These are phyloP conservation scores for Amphiprion percula DNA, from an alignment of 2,113 vertebrate species.

Conservation along the genomic window DNA sequence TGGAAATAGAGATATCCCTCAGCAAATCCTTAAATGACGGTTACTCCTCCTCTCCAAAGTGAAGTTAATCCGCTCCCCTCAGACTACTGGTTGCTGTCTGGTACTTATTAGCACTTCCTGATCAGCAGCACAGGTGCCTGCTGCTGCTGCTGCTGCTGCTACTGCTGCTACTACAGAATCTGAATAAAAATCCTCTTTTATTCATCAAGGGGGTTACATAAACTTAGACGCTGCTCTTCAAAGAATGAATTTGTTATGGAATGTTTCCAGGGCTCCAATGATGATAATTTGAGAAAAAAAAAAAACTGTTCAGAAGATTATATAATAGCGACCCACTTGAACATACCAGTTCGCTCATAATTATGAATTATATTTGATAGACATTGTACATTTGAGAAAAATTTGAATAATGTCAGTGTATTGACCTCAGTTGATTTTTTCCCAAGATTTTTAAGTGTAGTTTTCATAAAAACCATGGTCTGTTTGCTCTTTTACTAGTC, in stretches of 20 bases:
- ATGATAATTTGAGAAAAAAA: conserved; percentile 22
- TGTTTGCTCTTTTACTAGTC: neutral
- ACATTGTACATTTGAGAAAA: neutral
- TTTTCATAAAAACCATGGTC: neutral
- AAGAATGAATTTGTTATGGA: conserved; percentile 27
- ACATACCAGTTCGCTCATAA: neutral
- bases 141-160: conserved; percentile 31
- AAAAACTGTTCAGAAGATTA: conserved; percentile 20
- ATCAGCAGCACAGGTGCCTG: conserved; percentile 54
- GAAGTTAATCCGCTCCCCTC: conserved; percentile 68
- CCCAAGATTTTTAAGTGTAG: neutral
- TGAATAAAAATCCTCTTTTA: conserved; percentile 44
- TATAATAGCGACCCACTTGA: conserved; percentile 12
- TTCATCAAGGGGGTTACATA: conserved; percentile 42
- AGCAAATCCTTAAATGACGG: conserved; percentile 69
- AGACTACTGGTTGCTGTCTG: conserved; percentile 60
- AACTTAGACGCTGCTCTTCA: conserved; percentile 39
- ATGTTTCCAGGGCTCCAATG: conserved; percentile 9
- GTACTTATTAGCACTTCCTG: conserved; percentile 47
- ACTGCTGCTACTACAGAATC: conserved; percentile 41
- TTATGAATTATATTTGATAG: neutral
- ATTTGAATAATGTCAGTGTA: too few relatives aligned
- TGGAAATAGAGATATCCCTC: conserved; percentile 64
- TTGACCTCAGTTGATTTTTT: too few relatives aligned
- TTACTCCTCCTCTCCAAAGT: conserved; percentile 62